These are phyloP conservation scores for Scaptomyza tumidula DNA, from an alignment of 2,888 invertebrate species.

Conservation along the genomic window DNA sequence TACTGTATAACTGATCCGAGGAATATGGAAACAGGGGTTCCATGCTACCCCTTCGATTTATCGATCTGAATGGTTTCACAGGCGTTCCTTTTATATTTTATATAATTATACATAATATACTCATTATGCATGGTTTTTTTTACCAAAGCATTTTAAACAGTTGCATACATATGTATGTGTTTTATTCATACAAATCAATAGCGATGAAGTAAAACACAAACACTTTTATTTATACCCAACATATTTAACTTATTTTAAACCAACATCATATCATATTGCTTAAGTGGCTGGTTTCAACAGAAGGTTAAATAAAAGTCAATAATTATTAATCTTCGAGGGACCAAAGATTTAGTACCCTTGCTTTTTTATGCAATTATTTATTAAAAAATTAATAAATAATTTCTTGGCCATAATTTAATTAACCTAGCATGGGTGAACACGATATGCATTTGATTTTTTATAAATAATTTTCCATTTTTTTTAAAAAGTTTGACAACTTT, in stretches of 20 bases:
- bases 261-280: neutral
- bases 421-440: neutral
- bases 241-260: neutral
- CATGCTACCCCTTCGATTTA: conserved; percentile 85
- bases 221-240: conserved; percentile 8
- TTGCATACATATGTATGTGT: conserved; percentile 23
- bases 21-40: conserved; percentile 84
- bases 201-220: neutral
- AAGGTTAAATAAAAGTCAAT: neutral
- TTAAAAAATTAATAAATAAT: neutral
- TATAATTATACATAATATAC: conserved; percentile 50
- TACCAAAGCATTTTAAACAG: conserved; percentile 16
- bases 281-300: neutral
- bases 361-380: neutral
- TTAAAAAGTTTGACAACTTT: neutral
- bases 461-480: neutral
- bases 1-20: conserved; percentile 85
- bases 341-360: conserved; percentile 3
- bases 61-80: conserved; percentile 85
- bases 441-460: neutral
- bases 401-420: neutral
- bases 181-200: conserved; percentile 16
- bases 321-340: neutral
- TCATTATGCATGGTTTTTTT: conserved; percentile 27
- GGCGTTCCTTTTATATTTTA: conserved; percentile 83